Base-by-base conservation (phyloP, 2,113 vertebrate species). In the Arizona elegans region DNA sequence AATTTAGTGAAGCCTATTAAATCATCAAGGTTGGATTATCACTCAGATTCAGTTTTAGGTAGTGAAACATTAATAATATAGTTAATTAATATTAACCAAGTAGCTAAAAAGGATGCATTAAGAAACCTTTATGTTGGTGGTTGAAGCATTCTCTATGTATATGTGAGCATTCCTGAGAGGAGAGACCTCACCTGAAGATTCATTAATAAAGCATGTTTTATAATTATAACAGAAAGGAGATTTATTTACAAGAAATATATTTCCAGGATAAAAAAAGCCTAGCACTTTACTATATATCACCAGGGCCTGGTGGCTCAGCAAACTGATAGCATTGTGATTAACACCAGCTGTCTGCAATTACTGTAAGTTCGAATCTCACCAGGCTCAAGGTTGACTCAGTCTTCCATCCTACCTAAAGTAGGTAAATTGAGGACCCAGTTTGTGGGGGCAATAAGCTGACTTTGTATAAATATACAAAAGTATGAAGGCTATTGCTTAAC, bases 71-170 rank as follows among this genome's bases (percentile, higher is more conserved):
- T 93, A 87, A 94, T 91, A 91, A 56, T 88, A 5, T 65, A 50
- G 15, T 91, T 95, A 88, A 93, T 6, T 70, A 52, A 93, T 93
- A 95, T 86, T 9, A 89, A 81, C 3, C 6, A 95, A 13, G 9
- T 93, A 95, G 91, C 58, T 26, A 86, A 70, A 96, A 93, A 70
- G 10, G 56, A 24, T 93, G 86, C 33, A 94, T 94, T 96, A 93
- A 92, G 70, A 95, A 38, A 3, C 1, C 89, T 56, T 81, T 19
- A 81, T 81, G 70, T 38, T 38, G 70, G 15, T 81, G 15, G 70
- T 81, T 81, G 70, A 38, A 81, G n/a, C 33, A 81, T 81, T 38
- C 13, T 81, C n/a, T 8, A 19, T 19, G 33, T 81, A 33, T 33
- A 2, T 8, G 7, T 19, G n/a, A 81, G 6, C n/a, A 81, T 81